Evolutionary conservation across 2,888 invertebrate species (phyloP).

Genomic region (Eristalis intricaria): DNA sequence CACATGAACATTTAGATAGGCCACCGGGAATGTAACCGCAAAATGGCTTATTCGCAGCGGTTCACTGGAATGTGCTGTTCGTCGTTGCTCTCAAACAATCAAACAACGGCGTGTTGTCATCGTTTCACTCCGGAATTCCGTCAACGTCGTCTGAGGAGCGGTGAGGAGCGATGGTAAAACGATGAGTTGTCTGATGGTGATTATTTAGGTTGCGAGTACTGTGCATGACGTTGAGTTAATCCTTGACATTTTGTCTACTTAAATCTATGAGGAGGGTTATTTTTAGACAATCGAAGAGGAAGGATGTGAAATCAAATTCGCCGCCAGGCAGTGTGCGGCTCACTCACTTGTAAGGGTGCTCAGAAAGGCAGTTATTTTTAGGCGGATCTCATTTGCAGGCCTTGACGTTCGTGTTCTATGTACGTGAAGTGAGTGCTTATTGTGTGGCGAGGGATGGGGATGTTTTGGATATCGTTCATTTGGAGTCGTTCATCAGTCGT

Average conservation of each 20-base stretch:
- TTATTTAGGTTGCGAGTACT: neutral
- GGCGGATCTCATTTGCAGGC: neutral
- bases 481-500: neutral
- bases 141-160: neutral
- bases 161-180: neutral
- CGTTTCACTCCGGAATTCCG: neutral
- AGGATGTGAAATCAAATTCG: neutral
- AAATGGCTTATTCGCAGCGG: neutral
- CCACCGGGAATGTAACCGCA: neutral
- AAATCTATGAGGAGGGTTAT: neutral
- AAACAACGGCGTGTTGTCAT: neutral
- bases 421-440: neutral
- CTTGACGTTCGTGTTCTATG: neutral
- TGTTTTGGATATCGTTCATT: neutral
- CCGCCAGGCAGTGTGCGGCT: neutral
- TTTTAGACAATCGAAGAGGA: neutral
- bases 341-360: neutral
- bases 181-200: neutral
- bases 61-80: neutral
- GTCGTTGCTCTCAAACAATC: neutral
- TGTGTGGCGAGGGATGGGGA: neutral
- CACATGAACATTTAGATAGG: neutral
- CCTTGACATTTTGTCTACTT: neutral
- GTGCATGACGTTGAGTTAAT: neutral
- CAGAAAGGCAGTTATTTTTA: neutral